These are phyloP conservation scores for Sciurus niger DNA, from an alignment of 2,113 vertebrate genomes.

Conservation along the genomic window DNA sequence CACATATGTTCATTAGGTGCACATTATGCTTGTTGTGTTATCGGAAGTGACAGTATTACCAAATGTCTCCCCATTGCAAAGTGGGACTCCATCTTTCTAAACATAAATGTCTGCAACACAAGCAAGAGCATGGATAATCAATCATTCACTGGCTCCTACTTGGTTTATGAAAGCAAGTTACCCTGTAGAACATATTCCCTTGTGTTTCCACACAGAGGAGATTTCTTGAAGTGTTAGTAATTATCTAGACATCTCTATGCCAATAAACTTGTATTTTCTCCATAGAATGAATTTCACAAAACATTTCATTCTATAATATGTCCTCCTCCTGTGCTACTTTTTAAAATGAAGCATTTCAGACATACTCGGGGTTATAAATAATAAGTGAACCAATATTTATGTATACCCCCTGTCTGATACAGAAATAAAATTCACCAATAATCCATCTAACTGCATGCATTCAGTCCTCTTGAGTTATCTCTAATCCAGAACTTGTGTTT, in stretches of 20 bases:
- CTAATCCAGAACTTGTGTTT: not conserved
- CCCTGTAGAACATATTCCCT: not conserved
- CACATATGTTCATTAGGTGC: not conserved
- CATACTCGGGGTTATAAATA: not conserved
- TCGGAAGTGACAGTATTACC: not conserved
- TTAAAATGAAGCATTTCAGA: slow-evolving; percentile 18
- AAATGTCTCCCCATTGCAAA: not conserved
- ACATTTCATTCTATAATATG: not conserved
- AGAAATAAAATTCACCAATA: slow-evolving; percentile 1
- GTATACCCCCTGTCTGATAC: not conserved
- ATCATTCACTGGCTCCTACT: not conserved
- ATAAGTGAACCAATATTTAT: not conserved
- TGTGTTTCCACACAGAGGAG: not conserved
- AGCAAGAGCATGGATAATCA: not conserved
- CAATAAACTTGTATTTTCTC: not conserved
- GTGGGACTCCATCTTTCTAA: not conserved
- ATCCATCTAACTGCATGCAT: not conserved
- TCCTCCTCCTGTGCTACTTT: not conserved
- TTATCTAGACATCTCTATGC: not conserved
- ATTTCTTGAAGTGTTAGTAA: not conserved
- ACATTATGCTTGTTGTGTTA: not conserved
- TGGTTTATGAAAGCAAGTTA: not conserved
- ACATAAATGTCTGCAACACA: not conserved
- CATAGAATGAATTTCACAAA: not conserved
- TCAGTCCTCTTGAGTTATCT: not conserved